Evolutionary conservation across 2,797 vertebrate species (phyloP).

Genomic region (Psittacula echo): DNA sequence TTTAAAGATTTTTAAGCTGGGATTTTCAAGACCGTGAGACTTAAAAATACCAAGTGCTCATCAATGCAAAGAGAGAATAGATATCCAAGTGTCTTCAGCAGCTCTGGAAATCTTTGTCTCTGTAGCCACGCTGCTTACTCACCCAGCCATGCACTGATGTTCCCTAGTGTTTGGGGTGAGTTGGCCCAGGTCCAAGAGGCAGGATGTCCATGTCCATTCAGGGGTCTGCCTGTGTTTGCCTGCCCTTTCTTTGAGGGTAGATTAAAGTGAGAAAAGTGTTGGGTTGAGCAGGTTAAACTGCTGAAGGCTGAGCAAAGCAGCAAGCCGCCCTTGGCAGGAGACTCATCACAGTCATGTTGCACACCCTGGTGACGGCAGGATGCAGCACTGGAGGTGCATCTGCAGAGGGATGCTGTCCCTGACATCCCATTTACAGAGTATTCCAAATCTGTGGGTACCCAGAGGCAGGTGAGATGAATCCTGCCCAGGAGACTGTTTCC

Average conservation of each 20-base stretch:
- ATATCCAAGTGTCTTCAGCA: background rate
- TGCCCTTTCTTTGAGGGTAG: background rate
- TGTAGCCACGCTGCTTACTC: background rate
- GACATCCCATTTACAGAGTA: background rate
- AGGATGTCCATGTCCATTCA: background rate
- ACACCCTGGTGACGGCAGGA: fast-evolving
- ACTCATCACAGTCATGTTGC: fast-evolving
- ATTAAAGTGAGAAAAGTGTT: background rate
- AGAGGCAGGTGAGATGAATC: background rate
- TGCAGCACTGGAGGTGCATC: fast-evolving
- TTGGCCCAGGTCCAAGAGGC: background rate
- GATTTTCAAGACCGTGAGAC: background rate
- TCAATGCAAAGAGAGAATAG: background rate
- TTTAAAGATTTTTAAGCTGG: constrained; percentile 21
- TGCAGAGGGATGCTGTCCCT: background rate
- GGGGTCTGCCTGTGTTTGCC: background rate
- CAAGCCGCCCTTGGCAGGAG: background rate
- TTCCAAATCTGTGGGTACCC: background rate
- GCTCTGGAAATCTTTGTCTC: background rate
- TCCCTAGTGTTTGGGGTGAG: background rate
- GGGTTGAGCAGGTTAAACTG: background rate
- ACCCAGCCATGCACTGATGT: fast-evolving
- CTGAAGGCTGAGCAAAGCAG: background rate
- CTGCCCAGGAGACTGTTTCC: background rate
- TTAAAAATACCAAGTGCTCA: constrained; percentile 6